phyloP scores from a whole-genome alignment of 2,888 invertebrate species.

The Amiota mariae region DNA sequence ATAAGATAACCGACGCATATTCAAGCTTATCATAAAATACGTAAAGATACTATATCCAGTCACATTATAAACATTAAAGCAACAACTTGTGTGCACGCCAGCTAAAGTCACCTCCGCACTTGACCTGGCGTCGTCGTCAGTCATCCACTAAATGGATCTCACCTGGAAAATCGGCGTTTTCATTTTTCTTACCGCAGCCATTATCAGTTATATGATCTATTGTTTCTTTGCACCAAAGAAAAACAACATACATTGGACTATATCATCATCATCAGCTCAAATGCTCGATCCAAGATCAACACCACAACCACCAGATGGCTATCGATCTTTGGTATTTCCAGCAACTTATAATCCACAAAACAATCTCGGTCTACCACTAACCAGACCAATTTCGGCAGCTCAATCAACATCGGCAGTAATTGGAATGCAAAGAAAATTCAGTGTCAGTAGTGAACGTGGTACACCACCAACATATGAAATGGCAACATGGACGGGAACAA shows the following conservation, averaged over 20 bases:
- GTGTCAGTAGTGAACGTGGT: too few species aligned
- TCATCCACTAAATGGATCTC: conserved; percentile 5
- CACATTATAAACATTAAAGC: conserved; percentile 7
- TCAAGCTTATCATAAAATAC: background rate
- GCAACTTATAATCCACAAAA: conserved; percentile 19
- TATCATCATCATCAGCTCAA: background rate
- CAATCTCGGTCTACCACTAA: conserved; percentile 4
- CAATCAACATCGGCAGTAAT: conserved; percentile 10
- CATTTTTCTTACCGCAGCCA: background rate
- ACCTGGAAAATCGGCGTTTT: conserved; percentile 1
- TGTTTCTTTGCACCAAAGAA: conserved; percentile 4
- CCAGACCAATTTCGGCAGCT: conserved; percentile 16
- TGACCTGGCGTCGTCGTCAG: background rate
- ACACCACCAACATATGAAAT: conserved; percentile 15
- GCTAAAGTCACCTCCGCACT: background rate
- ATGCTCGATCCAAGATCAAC: background rate
- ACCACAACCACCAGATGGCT: background rate
- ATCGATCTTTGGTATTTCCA: conserved; percentile 20
- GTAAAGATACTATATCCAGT: background rate
- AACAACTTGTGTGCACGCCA: background rate
- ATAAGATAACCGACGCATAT: background rate
- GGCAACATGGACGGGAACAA: conserved; percentile 2
- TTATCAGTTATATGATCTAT: conserved; percentile 4
- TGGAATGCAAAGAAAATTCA: background rate
- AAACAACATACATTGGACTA: background rate